phyloP scores from a whole-genome alignment of 2,113 vertebrate species.

The Synchiropus splendidus region DNA sequence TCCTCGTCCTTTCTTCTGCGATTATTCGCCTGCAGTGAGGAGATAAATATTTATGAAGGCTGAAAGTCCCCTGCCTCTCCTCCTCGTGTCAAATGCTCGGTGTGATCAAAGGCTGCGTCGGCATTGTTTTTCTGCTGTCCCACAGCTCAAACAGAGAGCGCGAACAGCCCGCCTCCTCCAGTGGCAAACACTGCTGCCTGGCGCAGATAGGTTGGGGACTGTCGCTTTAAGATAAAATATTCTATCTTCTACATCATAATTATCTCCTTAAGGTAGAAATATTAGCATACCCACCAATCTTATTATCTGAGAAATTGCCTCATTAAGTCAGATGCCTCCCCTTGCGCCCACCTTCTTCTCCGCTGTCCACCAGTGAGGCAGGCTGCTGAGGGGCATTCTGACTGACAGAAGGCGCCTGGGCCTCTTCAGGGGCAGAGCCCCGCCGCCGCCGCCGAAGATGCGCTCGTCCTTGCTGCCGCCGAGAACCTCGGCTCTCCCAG shows the following conservation, averaged over 20 bases:
- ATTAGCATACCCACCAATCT: slow-evolving; percentile 81
- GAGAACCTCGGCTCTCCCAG: slow-evolving; percentile 15
- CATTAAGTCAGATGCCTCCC: slow-evolving; percentile 74
- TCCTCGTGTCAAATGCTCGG: slow-evolving; percentile 56
- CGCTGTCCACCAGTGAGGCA: slow-evolving; percentile 66
- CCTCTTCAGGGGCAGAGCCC: slow-evolving; percentile 50
- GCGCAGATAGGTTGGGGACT: slow-evolving; percentile 57
- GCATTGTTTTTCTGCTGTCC: slow-evolving; percentile 61
- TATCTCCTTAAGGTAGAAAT: slow-evolving; percentile 82
- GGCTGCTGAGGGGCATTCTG: slow-evolving; percentile 63
- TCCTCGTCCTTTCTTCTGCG: slow-evolving; percentile 54
- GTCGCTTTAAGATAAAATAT: slow-evolving; percentile 76
- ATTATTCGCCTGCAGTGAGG: slow-evolving; percentile 49
- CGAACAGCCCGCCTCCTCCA: slow-evolving; percentile 1
- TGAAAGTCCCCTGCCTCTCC: slow-evolving; percentile 58
- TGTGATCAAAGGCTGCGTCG: slow-evolving; percentile 62
- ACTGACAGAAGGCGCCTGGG: slow-evolving; percentile 66
- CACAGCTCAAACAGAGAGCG: slow-evolving; percentile 44
- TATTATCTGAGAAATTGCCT: slow-evolving; percentile 79
- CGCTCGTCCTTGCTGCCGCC: slow-evolving; percentile 13
- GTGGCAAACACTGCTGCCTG: slow-evolving; percentile 1
- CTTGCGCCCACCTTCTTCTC: slow-evolving; percentile 71
- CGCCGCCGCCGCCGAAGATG: slow-evolving; percentile 15
- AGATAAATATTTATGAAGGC: slow-evolving; percentile 72
- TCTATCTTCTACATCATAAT: slow-evolving; percentile 78